Conservation (phyloP, 2,888 invertebrate species). For the Hyles lineata region DNA sequence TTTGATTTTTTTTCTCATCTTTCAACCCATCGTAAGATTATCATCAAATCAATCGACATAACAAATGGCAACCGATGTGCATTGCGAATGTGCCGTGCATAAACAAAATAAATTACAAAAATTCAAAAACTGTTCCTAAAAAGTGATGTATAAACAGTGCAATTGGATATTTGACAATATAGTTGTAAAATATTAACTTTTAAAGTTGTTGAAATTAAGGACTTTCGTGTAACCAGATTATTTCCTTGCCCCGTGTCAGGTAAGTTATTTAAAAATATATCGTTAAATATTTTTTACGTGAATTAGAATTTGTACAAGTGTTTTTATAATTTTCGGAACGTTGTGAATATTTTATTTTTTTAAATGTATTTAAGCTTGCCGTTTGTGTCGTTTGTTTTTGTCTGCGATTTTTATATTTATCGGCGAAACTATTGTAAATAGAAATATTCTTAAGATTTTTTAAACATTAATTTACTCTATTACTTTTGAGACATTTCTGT, state of each 20-base stretch:
- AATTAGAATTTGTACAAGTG: not conserved
- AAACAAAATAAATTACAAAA: constrained; percentile 43
- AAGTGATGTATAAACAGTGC: constrained; percentile 4
- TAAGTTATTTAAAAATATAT: constrained; percentile 36
- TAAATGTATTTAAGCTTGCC: constrained; percentile 29
- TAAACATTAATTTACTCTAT: too few species aligned
- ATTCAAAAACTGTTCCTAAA: not conserved
- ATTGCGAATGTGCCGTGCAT: constrained; percentile 46
- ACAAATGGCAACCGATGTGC: constrained; percentile 32
- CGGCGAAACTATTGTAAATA: not conserved
- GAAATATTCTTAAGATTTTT: too few species aligned
- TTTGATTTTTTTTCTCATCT: constrained; percentile 7
- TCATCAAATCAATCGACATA: constrained; percentile 52
- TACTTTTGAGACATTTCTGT: too few species aligned
- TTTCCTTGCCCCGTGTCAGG: constrained; percentile 17
- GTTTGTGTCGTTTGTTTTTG: constrained; percentile 18
- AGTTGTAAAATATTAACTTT: not conserved
- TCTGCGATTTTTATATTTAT: constrained; percentile 7
- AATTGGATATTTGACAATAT: constrained; percentile 4
- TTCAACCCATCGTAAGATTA: constrained; percentile 21
- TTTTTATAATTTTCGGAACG: not conserved
- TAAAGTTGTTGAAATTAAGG: not conserved
- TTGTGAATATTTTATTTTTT: constrained; percentile 23
- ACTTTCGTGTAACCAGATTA: not conserved
- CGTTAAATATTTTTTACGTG: not conserved